These are phyloP conservation scores for Amphipyra berbera DNA, from an alignment of 2,888 invertebrate genomes.

Conservation along the genomic window DNA sequence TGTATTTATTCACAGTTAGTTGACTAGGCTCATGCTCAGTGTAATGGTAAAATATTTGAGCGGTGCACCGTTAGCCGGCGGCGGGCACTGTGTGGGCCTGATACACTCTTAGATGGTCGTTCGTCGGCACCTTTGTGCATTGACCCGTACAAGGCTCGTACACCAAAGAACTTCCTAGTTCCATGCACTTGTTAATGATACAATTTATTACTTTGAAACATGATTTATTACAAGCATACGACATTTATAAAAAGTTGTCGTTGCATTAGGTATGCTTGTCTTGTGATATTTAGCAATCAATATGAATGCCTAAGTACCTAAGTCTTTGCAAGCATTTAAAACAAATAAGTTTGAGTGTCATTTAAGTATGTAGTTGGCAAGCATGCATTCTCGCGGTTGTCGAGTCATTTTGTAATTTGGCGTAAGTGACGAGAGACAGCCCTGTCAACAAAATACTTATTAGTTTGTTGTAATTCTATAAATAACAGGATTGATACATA, in stretches of 20 bases:
- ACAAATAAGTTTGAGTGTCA: conserved; percentile 73
- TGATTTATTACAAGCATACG: conserved; percentile 20
- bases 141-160: conserved; percentile 83
- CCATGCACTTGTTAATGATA: conserved; percentile 71
- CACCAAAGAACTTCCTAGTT: conserved; percentile 75
- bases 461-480: too few species aligned
- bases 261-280: conserved; percentile 26
- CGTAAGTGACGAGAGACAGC: conserved; percentile 70
- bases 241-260: conserved; percentile 12
- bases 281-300: conserved; percentile 51
- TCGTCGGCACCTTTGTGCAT: conserved; percentile 84
- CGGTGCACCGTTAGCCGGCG: conserved; percentile 76
- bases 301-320: conserved; percentile 54
- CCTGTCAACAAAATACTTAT: not conserved
- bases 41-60: conserved; percentile 79
- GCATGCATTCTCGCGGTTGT: conserved; percentile 72
- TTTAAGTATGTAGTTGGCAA: conserved; percentile 78
- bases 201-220: conserved; percentile 50
- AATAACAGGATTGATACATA: too few species aligned
- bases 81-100: conserved; percentile 60
- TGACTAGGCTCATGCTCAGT: conserved; percentile 50
- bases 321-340: conserved; percentile 59
- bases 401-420: conserved; percentile 76
- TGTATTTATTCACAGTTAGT: conserved; percentile 60
- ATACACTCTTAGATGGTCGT: conserved; percentile 68